Evolutionary conservation across 2,888 invertebrate genomes (phyloP).

Genomic region (Adela reaumurella): DNA sequence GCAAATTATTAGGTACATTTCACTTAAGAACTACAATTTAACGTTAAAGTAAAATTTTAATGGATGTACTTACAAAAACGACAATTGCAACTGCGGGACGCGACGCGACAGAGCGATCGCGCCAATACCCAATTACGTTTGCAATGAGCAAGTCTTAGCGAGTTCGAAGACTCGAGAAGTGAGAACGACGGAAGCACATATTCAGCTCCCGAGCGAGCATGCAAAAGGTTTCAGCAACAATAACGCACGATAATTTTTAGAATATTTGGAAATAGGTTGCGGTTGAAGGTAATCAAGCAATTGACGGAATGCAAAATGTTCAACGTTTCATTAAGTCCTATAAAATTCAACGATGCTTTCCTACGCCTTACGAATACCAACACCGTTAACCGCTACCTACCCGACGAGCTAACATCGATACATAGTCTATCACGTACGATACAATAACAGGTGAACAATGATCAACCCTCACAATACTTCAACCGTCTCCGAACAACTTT

Average conservation of each 20-base stretch:
- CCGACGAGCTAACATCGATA: constrained; percentile 49
- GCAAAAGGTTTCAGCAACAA: background rate
- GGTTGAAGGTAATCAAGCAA: background rate
- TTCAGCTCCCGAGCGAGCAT: background rate
- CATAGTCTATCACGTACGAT: constrained; percentile 45
- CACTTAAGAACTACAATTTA: background rate
- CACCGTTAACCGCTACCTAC: constrained; percentile 38
- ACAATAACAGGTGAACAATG: constrained; percentile 48
- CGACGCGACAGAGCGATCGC: constrained; percentile 15
- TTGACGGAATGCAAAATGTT: background rate
- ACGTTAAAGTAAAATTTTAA: background rate
- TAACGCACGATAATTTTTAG: background rate
- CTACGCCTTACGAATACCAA: constrained; percentile 34
- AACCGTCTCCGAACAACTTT: constrained; percentile 36
- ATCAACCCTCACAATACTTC: constrained; percentile 38
- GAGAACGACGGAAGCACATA: background rate
- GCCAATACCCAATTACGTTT: constrained; percentile 24
- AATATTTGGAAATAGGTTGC: background rate
- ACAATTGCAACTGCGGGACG: background rate
- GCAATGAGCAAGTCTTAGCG: constrained; percentile 22
- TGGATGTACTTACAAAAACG: background rate
- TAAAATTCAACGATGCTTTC: constrained; percentile 40
- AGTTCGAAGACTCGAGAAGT: background rate
- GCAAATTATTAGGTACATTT: constrained; percentile 21
- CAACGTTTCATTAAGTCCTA: constrained; percentile 20